Percentiles rank a stretch among this genome's conserved stretches.
These are phyloP conservation scores for Smutsia temminckii DNA, from an alignment of 2,797 vertebrate genomes.

Conservation along the genomic window DNA sequence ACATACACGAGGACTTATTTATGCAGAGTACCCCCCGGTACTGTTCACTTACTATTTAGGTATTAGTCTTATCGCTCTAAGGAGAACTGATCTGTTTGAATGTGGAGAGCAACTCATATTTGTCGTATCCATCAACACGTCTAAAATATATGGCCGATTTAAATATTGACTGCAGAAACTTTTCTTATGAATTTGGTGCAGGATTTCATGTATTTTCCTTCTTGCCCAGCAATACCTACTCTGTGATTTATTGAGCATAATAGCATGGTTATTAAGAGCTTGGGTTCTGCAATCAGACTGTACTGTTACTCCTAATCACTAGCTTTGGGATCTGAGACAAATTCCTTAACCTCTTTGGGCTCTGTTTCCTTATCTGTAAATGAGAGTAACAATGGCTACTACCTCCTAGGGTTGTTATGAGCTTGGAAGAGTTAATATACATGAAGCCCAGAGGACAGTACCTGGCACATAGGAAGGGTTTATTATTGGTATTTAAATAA, in stretches of 20 bases:
- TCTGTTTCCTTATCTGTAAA: neutral
- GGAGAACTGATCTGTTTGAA: neutral
- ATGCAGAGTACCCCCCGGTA: neutral
- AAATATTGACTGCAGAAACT: neutral
- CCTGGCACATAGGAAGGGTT: neutral
- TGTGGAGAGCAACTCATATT: neutral
- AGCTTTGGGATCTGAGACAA: neutral
- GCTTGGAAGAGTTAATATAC: neutral
- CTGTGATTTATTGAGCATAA: neutral
- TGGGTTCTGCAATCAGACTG: neutral
- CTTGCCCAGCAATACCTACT: neutral
- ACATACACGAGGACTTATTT: neutral
- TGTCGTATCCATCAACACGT: neutral
- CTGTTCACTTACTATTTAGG: neutral
- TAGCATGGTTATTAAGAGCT: neutral
- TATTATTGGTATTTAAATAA: constrained; percentile 17
- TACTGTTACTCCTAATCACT: neutral
- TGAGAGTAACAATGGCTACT: neutral
- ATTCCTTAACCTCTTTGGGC: neutral
- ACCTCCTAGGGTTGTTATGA: neutral
- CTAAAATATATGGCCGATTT: neutral
- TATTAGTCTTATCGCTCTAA: neutral
- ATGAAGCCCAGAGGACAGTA: neutral
- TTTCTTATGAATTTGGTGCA: neutral
- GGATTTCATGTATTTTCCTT: neutral